Base-by-base conservation (phyloP, 2,797 vertebrate genomes). In the Thalassophryne amazonica region DNA sequence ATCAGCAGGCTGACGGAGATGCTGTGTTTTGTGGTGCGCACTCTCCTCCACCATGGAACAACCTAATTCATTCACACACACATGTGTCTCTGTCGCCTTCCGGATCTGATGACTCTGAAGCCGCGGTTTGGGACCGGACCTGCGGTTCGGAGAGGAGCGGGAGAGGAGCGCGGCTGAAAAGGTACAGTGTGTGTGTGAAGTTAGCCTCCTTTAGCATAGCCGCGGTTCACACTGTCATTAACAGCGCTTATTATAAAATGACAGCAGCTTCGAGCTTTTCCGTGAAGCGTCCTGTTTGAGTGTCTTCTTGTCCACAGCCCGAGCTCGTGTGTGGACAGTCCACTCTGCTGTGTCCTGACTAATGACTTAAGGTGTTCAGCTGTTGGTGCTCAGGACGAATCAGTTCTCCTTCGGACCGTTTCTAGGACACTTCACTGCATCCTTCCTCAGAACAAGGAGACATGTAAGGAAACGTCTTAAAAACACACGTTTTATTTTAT, bases 11-110 rank as follows among this genome's bases (percentile, higher is more conserved):
- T 75, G 81, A 80, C 76, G 81, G 63, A 46, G 81, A 81, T 79
- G 83, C 79, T 83, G 76, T 63, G 82, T 81, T 68, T 76, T 81
- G 67, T 81, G 78, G 71, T 81, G 85, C 80, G 71, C 84, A 81
- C 80, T 78, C 73, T 78, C 49, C 74, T 54, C 68, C 77, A 82
- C 68, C 80, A 83, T 83, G 85, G 81, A 81, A 48, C 81, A 79
- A 74, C 75, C 61, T 73, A 37, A 85, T 77, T 82, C 83, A 87
- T 51, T 70, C 81, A 65, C 64, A 51, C 51, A 22, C 67, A 70
- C 37, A 41, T 43, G 60, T 45, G 76, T 76, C 64, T 49, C 67
- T 73, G 48, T 67, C 70, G 73, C 57, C 57, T 47, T 24, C 63
- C 47, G 59, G 67, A 78, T 63, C 82, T 30, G 50, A 84, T 84